Evolutionary conservation across 2,113 vertebrate genomes (phyloP), one percentile per base, ranked within the genome.

Genomic region (Psittacula cyanocephala): DNA sequence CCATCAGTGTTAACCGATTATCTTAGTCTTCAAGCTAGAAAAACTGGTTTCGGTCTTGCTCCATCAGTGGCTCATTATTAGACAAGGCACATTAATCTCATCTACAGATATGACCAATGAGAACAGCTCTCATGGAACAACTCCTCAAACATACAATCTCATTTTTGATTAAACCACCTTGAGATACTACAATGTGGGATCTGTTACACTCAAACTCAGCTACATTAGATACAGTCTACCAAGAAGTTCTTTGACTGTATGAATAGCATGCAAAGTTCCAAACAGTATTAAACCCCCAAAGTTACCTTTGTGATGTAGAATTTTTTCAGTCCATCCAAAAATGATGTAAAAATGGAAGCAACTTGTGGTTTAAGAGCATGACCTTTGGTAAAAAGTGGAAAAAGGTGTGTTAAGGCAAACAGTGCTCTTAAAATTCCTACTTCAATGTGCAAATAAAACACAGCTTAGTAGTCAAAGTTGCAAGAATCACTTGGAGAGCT

Each of bases 261-360:
- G 17, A 62, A 29, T 22, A 81, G 31, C 18, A 82, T 29, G 44
- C 79, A 88, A 91, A 71, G 33, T 60, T 80, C 60, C 75, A 81
- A 84, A 69, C 31, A 52, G 29, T 60, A 80, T 67, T 68, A 90
- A 92, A 17, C 11, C 6, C 60, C 69, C n/a, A 85, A 92, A 88
- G 76, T 97, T 98, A 99, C 99, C 99, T 99, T 99, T 82, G 99
- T 99, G 97, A 99, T 99, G 98, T 99, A 99, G 98, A 99, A 99
- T 94, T 99, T 99, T 98, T 99, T 99, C 98, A 99, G 95, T 68
- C 99, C 99, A 78, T 99, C 99, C 98, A 99, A 96, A 98, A 99
- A 99, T 24, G 99, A 99, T 31, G 99, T 99, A 98, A 99, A 99
- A 97, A 99, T 98, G 83, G 99, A 99, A 89, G 99, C 99, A 97